phyloP scores from a whole-genome alignment of 2,113 vertebrate species.

The Mustelus asterias region DNA sequence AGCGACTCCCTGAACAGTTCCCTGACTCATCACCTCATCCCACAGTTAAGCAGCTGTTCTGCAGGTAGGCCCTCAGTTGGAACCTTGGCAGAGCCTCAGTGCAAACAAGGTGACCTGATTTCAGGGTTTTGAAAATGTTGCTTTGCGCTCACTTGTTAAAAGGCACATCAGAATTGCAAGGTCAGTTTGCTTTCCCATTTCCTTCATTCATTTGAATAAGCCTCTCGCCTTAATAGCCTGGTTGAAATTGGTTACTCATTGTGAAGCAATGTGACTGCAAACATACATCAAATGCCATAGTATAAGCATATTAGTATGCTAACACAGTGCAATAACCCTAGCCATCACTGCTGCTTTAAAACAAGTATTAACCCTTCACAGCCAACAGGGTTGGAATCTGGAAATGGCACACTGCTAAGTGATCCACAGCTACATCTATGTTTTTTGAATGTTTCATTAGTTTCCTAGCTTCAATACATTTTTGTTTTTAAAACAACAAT shows the following conservation, averaged over 20 bases:
- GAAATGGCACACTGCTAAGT: neutral
- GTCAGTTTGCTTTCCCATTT: neutral
- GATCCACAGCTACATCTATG: neutral
- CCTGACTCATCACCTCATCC: neutral
- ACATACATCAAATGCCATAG: neutral
- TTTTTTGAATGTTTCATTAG: neutral
- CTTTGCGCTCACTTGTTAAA: neutral
- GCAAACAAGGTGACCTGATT: neutral
- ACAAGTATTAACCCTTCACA: neutral
- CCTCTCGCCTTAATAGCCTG: neutral
- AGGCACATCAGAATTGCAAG: constrained; percentile 11
- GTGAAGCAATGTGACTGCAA: neutral
- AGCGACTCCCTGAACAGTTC: neutral
- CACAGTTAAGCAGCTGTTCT: neutral
- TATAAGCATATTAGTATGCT: neutral
- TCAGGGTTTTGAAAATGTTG: neutral
- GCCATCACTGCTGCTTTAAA: neutral
- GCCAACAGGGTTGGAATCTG: neutral
- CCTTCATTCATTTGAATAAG: neutral
- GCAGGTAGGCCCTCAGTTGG: neutral
- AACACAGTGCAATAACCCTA: neutral
- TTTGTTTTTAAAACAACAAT: neutral
- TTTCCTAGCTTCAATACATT: neutral
- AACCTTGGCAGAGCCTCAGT: neutral
- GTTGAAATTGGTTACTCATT: neutral